These are phyloP conservation scores for Geococcyx californianus DNA, from an alignment of 2,113 vertebrate species.

Conservation along the genomic window DNA sequence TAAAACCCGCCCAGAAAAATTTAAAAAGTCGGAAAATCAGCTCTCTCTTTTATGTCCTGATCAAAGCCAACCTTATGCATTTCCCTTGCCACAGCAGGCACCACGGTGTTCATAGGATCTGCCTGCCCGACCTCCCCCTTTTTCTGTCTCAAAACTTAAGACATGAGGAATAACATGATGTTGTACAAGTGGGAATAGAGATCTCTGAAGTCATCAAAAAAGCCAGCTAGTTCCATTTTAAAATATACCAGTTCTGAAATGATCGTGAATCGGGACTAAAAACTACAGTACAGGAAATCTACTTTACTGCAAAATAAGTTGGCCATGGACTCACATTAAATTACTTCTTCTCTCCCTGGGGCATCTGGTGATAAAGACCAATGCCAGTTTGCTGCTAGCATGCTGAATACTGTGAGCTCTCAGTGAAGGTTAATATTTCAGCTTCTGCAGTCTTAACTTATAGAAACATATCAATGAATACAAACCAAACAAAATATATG, in stretches of 20 bases:
- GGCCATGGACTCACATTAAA: background rate
- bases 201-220: constrained; percentile 20
- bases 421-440: background rate
- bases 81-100: constrained; percentile 1
- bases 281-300: background rate
- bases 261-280: background rate
- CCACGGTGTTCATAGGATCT: background rate
- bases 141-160: background rate
- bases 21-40: background rate
- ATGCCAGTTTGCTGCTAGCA: background rate
- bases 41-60: background rate
- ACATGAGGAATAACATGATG: background rate
- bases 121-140: background rate
- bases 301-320: constrained; percentile 24
- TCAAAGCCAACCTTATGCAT: background rate
- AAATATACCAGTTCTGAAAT: background rate
- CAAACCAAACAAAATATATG: background rate
- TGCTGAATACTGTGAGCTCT: background rate
- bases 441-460: background rate
- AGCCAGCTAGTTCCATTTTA: background rate
- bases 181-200: background rate
- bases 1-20: background rate
- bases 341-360: background rate
- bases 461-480: background rate
- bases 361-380: background rate